Base-by-base conservation (phyloP, 2,888 invertebrate species). In the Julus scandinavius region DNA sequence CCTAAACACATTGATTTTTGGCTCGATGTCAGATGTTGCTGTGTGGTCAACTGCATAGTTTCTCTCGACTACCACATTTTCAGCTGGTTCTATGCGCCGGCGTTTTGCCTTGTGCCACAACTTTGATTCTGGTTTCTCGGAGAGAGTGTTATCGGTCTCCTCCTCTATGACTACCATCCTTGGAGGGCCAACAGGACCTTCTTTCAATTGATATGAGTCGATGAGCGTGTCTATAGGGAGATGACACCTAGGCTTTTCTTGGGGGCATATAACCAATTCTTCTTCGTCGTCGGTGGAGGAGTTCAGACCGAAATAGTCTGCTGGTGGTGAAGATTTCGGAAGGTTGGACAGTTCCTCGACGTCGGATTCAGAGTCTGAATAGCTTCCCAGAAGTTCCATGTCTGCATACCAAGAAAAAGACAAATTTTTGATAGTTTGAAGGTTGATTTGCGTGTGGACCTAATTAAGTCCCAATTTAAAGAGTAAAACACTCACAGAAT, bases 131-230 rank as follows among this genome's bases (percentile, higher is more conserved):
- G 17, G 17, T 15, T 58, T 17, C 17, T 13, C 58, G 17, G 17
- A 13, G 5, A 11, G 58, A 17, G 17, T 58, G 58, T 58, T 13
- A 13, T 13, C 58, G 5, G 58, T 17, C 58, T 17, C 17, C 58
- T 17, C 17, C 58, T 58, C 17, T 29, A 29, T 29, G 29, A 29
- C 29, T 2, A 17, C 58, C 58, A 5, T 58, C 58, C 17, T 17
- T 17, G 58, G 29, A 29, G 29, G 58, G 2, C 83, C 83, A 15
- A 87, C 3, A 41, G 40, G 40, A 0, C 29, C 40, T 83, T 87
- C 87, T 40, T 40, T 87, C 87, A 83, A 29, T 17, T 87, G 72
- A 17, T 87, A 72, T 1, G 72, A 63, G 2, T 80, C n/a, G 49
- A 80, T 83, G 6, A 87, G 7, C 13, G 84, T 29, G 58, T 58